phyloP scores from a whole-genome alignment of 2,888 invertebrate genomes.

The Oscheius sp. region DNA sequence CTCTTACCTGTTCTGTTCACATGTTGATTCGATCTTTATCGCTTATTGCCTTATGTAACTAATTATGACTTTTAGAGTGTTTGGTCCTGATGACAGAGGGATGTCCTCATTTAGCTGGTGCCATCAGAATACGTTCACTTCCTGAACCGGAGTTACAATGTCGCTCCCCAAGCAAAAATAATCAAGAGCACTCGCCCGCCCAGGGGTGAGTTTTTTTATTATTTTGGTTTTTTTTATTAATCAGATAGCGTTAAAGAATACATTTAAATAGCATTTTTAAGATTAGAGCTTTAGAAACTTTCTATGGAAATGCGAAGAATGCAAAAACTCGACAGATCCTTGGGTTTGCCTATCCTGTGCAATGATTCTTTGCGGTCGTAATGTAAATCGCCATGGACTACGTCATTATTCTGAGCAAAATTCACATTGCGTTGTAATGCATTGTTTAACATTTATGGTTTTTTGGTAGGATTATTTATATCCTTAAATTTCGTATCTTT shows the following conservation, averaged over 20 bases:
- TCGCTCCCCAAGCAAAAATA: conserved; percentile 11
- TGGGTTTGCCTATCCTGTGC: conserved; percentile 84
- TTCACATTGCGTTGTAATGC: conserved; percentile 81
- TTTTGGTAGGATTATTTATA: conserved; percentile 79
- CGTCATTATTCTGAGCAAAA: conserved; percentile 73
- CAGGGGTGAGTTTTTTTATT: neutral
- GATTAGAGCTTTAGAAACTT: neutral
- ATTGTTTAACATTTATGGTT: conserved; percentile 80
- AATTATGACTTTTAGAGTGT: too few relatives aligned
- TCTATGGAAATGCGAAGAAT: conserved; percentile 65
- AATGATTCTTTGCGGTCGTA: conserved; percentile 80
- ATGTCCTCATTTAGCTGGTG: conserved; percentile 11
- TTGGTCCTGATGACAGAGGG: conserved; percentile 3
- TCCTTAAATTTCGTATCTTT: neutral
- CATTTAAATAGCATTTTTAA: too few relatives aligned
- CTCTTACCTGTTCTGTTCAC: too few relatives aligned
- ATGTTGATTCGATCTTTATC: too few relatives aligned
- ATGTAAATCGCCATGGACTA: conserved; percentile 81
- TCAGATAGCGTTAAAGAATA: too few relatives aligned
- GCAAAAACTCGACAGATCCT: conserved; percentile 73
- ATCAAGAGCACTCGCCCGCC: neutral
- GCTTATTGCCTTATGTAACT: too few relatives aligned
- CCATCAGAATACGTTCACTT: conserved; percentile 1
- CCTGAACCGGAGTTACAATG: conserved; percentile 20
- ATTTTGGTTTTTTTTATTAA: neutral